phyloP scores from a whole-genome alignment of 2,797 vertebrate genomes.

The Sciaenops ocellatus region DNA sequence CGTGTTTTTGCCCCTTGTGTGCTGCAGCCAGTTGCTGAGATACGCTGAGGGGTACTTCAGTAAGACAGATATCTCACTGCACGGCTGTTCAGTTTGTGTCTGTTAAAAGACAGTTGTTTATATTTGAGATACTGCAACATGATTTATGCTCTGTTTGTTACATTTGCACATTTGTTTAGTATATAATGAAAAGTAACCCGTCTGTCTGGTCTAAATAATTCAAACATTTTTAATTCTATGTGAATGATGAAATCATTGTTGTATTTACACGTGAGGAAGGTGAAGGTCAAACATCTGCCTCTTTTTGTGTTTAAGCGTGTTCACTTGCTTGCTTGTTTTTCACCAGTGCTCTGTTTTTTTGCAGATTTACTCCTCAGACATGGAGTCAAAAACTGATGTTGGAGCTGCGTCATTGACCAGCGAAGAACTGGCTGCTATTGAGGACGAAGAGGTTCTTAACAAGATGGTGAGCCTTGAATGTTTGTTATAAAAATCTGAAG shows the following conservation, averaged over 20 bases:
- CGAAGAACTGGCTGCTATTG: constrained; percentile 88
- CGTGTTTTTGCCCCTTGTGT: constrained; percentile 56
- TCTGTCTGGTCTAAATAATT: constrained; percentile 6
- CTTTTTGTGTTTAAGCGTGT: not conserved
- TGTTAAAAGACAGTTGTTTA: constrained; percentile 59
- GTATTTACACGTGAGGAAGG: not conserved
- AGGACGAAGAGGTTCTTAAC: constrained; percentile 94
- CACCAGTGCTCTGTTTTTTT: constrained; percentile 5
- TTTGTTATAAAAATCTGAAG: not conserved
- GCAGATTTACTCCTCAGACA: constrained; percentile 47
- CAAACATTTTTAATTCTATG: not conserved
- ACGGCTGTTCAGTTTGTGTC: constrained; percentile 45
- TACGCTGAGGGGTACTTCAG: constrained; percentile 36
- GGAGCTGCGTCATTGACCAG: constrained; percentile 66
- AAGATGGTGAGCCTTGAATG: constrained; percentile 88
- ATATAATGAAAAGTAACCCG: not conserved
- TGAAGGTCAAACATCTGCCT: too few relatives aligned
- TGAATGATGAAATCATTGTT: not conserved
- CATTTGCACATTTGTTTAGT: constrained; percentile 2
- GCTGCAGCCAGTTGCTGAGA: constrained; percentile 40
- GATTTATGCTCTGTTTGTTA: not conserved
- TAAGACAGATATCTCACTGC: constrained; percentile 52
- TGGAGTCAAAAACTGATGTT: constrained; percentile 66
- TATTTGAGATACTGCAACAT: constrained; percentile 21
- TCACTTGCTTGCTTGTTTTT: not conserved